Conservation (phyloP, 53 echinoderm and acorn worm species). For the Echinometra lucunter region DNA sequence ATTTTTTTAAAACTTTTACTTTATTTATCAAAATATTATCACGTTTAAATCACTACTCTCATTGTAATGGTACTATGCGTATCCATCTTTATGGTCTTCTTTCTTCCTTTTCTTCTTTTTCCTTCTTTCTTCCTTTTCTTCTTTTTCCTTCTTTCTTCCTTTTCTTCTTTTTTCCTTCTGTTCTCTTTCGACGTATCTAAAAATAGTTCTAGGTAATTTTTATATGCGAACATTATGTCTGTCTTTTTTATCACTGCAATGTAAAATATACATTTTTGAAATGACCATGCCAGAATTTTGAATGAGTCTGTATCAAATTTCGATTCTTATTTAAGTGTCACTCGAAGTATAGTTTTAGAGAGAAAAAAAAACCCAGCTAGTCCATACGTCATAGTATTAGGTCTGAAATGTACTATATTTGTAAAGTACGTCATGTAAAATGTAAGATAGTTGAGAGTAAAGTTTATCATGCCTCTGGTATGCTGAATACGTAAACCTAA, state of each 20-base stretch:
- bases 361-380: neutral
- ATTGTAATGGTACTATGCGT: neutral
- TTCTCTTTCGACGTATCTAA: neutral
- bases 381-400: neutral
- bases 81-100: neutral
- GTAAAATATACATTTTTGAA: conserved; percentile 21
- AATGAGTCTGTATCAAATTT: neutral
- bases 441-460: conserved; percentile 25
- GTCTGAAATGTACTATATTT: conserved; percentile 53
- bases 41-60: neutral
- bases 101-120: neutral
- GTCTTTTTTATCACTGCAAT: conserved; percentile 36
- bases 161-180: neutral
- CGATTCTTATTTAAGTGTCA: neutral
- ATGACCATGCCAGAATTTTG: neutral
- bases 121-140: neutral
- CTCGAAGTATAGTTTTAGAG: neutral
- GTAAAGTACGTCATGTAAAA: conserved; percentile 30
- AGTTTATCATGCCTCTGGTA: conserved; percentile 37
- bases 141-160: neutral
- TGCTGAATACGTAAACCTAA: conserved; percentile 14
- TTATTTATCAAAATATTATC: neutral
- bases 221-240: conserved; percentile 45
- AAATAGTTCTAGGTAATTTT: neutral
- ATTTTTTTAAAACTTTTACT: neutral